phyloP scores from a whole-genome alignment of 1,140 invertebrate genomes.

The Neodiprion fabricii region DNA sequence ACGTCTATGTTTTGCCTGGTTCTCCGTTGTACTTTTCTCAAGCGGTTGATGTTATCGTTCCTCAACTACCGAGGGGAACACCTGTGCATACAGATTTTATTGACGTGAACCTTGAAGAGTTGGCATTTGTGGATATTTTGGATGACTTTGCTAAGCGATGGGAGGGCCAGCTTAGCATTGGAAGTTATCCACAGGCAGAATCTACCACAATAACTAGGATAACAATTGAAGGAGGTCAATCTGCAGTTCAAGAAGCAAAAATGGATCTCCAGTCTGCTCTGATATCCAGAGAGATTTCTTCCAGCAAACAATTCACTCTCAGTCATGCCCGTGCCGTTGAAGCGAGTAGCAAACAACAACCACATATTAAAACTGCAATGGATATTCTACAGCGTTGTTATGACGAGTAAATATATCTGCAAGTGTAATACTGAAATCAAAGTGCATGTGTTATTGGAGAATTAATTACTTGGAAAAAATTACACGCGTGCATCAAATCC shows the following conservation, averaged over 20 bases:
- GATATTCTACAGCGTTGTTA: slow-evolving; percentile 49
- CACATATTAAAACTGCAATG: slow-evolving; percentile 42
- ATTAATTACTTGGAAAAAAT: neutral
- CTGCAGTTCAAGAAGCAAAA: slow-evolving; percentile 45
- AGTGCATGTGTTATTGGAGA: slow-evolving; percentile 5
- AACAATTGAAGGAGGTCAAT: slow-evolving; percentile 56
- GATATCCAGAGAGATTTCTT: slow-evolving; percentile 29
- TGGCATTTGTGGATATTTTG: slow-evolving; percentile 63
- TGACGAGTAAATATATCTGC: slow-evolving; percentile 40
- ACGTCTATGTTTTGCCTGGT: slow-evolving; percentile 76
- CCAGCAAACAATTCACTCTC: slow-evolving; percentile 31
- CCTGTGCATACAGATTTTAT: slow-evolving; percentile 34
- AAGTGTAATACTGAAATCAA: neutral
- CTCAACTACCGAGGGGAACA: slow-evolving; percentile 25
- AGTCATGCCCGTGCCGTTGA: slow-evolving; percentile 33
- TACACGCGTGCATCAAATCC: neutral
- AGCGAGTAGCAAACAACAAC: slow-evolving; percentile 29
- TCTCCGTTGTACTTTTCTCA: slow-evolving; percentile 69
- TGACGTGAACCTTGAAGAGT: slow-evolving; percentile 65
- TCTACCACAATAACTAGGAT: slow-evolving; percentile 54
- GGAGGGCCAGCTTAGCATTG: slow-evolving; percentile 65
- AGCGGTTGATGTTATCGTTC: slow-evolving; percentile 55
- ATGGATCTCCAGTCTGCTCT: slow-evolving; percentile 43
- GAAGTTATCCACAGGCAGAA: slow-evolving; percentile 72
- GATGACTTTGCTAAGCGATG: slow-evolving; percentile 63